These are phyloP conservation scores for Dendrocopos noguchii DNA, from an alignment of 2,113 vertebrate genomes.

Conservation along the genomic window DNA sequence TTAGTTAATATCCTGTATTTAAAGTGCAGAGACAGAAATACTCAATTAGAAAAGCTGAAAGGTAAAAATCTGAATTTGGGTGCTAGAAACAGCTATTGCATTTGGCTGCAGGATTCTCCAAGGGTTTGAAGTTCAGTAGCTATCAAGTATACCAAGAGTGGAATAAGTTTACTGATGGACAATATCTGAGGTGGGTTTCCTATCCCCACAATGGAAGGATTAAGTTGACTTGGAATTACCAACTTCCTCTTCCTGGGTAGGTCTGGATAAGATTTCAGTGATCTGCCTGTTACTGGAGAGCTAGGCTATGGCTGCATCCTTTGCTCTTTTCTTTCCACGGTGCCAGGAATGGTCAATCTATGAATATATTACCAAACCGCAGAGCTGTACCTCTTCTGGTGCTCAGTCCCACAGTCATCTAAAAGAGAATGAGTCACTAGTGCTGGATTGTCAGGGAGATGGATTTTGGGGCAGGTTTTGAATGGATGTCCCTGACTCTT, in stretches of 20 bases:
- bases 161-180: not conserved
- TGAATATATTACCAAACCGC: not conserved
- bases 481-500: not conserved
- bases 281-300: not conserved
- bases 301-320: not conserved
- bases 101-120: not conserved
- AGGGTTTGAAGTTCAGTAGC: not conserved
- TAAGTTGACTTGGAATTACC: not conserved
- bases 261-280: not conserved
- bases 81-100: not conserved
- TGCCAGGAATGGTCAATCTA: not conserved
- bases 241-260: not conserved
- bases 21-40: not conserved
- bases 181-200: not conserved
- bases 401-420: not conserved
- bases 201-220: not conserved
- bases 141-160: not conserved
- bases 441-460: not conserved
- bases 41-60: not conserved
- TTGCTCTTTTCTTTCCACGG: not conserved
- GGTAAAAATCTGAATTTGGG: not conserved
- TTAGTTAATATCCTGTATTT: not conserved
- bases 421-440: not conserved
- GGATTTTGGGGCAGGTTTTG: not conserved
- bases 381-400: not conserved